phyloP scores from a whole-genome alignment of 1,140 invertebrate genomes.

The Drosophila lacertosa region DNA sequence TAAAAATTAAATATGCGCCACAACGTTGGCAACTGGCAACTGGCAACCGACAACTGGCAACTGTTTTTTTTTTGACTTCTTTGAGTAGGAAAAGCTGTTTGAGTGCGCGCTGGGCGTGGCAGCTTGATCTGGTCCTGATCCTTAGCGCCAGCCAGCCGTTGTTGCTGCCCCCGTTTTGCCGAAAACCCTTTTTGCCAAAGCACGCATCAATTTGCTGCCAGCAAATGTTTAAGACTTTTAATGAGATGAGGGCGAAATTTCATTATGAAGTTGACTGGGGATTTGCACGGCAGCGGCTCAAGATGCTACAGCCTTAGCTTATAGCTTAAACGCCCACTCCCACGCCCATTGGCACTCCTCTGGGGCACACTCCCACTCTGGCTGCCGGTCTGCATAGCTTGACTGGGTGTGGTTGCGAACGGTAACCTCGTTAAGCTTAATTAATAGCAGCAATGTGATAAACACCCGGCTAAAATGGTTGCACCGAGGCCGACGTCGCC shows the following conservation, averaged over 20 bases:
- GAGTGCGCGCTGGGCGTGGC: conserved; percentile 49
- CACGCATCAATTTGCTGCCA: conserved; percentile 67
- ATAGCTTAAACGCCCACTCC: neutral
- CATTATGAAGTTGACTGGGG: conserved; percentile 78
- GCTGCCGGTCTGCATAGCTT: neutral
- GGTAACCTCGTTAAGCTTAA: conserved; percentile 84
- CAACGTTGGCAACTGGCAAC: conserved; percentile 44
- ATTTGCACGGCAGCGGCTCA: conserved; percentile 48
- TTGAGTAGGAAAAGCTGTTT: conserved; percentile 7
- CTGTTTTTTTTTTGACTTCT: conserved; percentile 17
- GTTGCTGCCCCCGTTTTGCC: conserved; percentile 1
- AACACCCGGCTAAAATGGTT: conserved; percentile 78
- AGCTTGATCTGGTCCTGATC: conserved; percentile 33
- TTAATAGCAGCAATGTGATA: conserved; percentile 84
- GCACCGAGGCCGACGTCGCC: conserved; percentile 57
- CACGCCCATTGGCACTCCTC: neutral
- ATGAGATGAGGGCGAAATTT: conserved; percentile 84
- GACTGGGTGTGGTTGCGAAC: conserved; percentile 72
- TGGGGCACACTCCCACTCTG: neutral
- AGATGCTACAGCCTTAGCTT: conserved; percentile 44
- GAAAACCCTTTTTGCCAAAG: conserved; percentile 36
- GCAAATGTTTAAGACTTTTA: conserved; percentile 78
- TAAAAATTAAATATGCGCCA: conserved; percentile 78
- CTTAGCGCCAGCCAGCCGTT: conserved; percentile 10
- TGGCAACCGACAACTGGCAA: conserved; percentile 5